phyloP scores from a whole-genome alignment of 2,888 invertebrate genomes.

The Seira musarum region DNA sequence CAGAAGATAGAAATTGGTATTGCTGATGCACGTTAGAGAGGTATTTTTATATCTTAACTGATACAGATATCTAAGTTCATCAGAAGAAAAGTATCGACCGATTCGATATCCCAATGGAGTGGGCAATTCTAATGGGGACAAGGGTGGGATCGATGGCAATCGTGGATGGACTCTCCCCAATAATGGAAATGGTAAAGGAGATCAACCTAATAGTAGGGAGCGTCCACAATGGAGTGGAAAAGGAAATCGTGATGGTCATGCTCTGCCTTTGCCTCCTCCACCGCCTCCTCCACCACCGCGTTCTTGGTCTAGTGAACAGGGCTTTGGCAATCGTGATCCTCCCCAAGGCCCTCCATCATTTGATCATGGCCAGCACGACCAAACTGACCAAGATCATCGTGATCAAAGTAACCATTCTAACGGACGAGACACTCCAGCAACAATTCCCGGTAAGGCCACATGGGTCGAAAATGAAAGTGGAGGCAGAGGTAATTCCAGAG shows the following conservation, averaged over 20 bases:
- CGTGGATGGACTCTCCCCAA: slow-evolving; percentile 14
- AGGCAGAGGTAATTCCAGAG: background rate
- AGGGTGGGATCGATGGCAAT: background rate
- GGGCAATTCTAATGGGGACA: background rate
- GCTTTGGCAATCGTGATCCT: no score
- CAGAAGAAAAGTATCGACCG: slow-evolving; percentile 58
- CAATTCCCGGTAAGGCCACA: slow-evolving; percentile 48
- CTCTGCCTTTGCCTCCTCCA: slow-evolving; percentile 32
- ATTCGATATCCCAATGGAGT: slow-evolving; percentile 48
- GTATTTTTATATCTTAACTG: no score
- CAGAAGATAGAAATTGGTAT: no score
- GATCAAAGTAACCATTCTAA: slow-evolving; percentile 4
- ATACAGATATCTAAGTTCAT: slow-evolving; percentile 40
- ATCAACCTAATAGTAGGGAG: background rate
- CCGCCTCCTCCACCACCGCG: slow-evolving; percentile 27
- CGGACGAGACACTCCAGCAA: background rate
- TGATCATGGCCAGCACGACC: background rate
- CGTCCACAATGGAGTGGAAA: slow-evolving; percentile 10
- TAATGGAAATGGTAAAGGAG: slow-evolving; percentile 9
- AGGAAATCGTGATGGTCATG: background rate
- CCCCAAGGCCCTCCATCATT: no score
- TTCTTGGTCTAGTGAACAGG: no score
- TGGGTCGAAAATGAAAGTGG: slow-evolving; percentile 46
- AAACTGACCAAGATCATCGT: slow-evolving; percentile 23
- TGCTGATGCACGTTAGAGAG: no score